Evolutionary conservation across 2,888 invertebrate genomes (phyloP).

Genomic region (Meiosimyza platycephala): DNA sequence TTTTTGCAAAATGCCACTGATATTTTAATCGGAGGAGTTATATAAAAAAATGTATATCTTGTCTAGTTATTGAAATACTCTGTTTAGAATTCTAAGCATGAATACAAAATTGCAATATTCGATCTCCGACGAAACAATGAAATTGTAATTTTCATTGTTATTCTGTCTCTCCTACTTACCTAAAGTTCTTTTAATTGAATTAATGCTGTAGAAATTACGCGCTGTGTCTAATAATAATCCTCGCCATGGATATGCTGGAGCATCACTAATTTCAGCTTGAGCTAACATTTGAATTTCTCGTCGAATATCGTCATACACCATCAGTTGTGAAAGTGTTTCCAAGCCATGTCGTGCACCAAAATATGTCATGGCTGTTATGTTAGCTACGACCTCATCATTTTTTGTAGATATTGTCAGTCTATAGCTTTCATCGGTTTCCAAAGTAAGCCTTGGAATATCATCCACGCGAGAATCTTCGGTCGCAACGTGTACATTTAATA

Average conservation of each 20-base stretch:
- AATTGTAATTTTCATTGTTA: no score
- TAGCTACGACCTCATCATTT: constrained; percentile 65
- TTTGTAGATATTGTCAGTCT: constrained; percentile 53
- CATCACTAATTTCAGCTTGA: constrained; percentile 76
- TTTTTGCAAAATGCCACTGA: no score
- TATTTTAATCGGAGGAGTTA: no score
- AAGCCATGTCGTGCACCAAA: constrained; percentile 75
- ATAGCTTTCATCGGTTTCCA: constrained; percentile 72
- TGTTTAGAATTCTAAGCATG: background rate
- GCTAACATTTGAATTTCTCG: constrained; percentile 71
- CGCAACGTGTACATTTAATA: constrained; percentile 63
- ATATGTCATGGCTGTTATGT: constrained; percentile 70
- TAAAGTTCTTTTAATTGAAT: constrained; percentile 79
- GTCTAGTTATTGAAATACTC: no score
- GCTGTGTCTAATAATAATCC: constrained; percentile 91
- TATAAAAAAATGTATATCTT: no score
- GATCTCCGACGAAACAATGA: no score
- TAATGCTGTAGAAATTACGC: constrained; percentile 84
- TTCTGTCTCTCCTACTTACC: constrained; percentile 62
- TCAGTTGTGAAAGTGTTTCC: constrained; percentile 69
- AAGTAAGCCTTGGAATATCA: constrained; percentile 60
- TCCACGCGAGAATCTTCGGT: constrained; percentile 51
- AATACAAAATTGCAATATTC: background rate
- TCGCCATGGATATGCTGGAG: constrained; percentile 87
- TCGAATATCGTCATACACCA: constrained; percentile 66